Base-by-base conservation (phyloP, 92 coral and sea anemone genomes). In the Parazoanthus swiftii region DNA sequence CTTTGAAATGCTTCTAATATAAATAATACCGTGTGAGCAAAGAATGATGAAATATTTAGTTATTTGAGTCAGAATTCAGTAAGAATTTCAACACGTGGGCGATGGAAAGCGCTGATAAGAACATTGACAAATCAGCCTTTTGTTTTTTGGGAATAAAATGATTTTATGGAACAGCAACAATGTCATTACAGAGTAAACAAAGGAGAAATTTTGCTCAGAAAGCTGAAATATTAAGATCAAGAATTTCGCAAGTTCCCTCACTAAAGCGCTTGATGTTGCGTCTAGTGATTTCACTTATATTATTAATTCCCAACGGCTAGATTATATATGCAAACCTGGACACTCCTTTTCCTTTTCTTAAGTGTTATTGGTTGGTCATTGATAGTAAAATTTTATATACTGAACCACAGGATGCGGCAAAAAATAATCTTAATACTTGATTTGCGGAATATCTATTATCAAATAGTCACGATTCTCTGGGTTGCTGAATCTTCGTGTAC, bases 261-360 rank as follows among this genome's bases (percentile, higher is more conserved):
- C 10, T 16, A 63, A 18, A 6, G 4, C 26, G 25, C n/a, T 63
- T 3, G 11, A 63, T 63, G 15, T 63, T 63, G 26, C 26, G 8
- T 20, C 25, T 25, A 73, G 77, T 73, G 43, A 8, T 9, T 77
- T 77, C 26, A 39, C 51, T 44, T 77, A 7, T 48, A 10, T 48
- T 48, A 77, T 77, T 77, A 56, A 77, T 77, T 77, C 59, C 44
- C 23, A 77, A 44, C 56, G 59, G n/a, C 26, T 20, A 21, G 3
- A 63, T 63, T 63, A 63, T 63, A 63, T 3, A 63, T 63, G 70
- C 70, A 63, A 63, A 63, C 6, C 26, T 5, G 8, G 81, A 50
- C 81, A 77, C 81, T 77, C 81, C 81, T 44, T 77, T 77, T 77
- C 81, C 81, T 77, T 42, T 77, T 18, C 4, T 7, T 6, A 77